Percentiles rank a stretch among this genome's conserved stretches.
These are phyloP conservation scores for Oscheius myriophilus DNA, from an alignment of 2,888 invertebrate species.

Conservation along the genomic window DNA sequence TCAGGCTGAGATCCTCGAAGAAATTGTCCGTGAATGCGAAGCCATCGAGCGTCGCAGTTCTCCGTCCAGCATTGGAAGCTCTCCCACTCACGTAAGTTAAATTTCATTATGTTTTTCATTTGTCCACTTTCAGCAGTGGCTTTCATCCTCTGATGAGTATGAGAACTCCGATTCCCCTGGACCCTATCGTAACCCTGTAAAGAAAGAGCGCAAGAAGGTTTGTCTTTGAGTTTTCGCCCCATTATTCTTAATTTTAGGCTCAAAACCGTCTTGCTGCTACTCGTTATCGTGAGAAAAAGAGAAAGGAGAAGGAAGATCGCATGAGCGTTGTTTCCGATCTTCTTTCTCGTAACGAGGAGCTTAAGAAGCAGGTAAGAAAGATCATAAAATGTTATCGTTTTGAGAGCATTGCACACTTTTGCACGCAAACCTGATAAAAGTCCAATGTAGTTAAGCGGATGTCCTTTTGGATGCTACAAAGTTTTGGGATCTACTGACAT, in stretches of 20 bases:
- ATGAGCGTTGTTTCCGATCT: slow-evolving; percentile 38
- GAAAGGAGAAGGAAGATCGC: slow-evolving; percentile 41
- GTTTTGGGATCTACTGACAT: no score
- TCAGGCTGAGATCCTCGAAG: slow-evolving; percentile 64
- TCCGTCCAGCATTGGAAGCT: slow-evolving; percentile 22
- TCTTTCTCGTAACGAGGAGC: slow-evolving; percentile 26
- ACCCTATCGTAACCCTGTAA: slow-evolving; percentile 35
- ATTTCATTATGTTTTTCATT: neutral
- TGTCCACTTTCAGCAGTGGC: slow-evolving; percentile 28
- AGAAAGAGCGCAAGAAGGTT: slow-evolving; percentile 44
- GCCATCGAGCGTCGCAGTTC: slow-evolving; percentile 50
- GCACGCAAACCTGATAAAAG: neutral
- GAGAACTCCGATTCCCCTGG: slow-evolving; percentile 29
- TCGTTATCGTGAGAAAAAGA: slow-evolving; percentile 51
- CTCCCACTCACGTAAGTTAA: slow-evolving; percentile 17
- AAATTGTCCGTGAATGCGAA: slow-evolving; percentile 67
- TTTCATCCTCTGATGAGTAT: slow-evolving; percentile 37
- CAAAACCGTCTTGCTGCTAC: slow-evolving; percentile 53
- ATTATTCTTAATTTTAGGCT: slow-evolving; percentile 29
- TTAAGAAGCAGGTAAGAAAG: slow-evolving; percentile 36
- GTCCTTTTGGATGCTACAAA: no score
- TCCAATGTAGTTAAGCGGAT: neutral
- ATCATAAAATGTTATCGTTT: neutral
- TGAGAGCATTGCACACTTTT: no score
- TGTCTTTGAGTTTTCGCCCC: neutral